Percentiles rank a stretch among this genome's conserved stretches.
Conservation (phyloP, 1,140 invertebrate species). For the Eueides isabella region DNA sequence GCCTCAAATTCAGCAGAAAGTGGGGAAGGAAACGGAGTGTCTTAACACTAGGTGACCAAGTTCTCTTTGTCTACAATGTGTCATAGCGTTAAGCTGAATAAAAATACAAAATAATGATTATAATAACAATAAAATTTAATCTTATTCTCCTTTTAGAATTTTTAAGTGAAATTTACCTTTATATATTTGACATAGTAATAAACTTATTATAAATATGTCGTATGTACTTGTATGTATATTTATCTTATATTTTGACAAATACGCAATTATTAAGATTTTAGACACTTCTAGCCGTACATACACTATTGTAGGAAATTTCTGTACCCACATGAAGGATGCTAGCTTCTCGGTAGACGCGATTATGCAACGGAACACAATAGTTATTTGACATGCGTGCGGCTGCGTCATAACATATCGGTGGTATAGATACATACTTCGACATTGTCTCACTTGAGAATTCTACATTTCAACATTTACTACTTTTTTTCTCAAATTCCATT, state of each 20-base stretch:
- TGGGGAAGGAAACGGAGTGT: too few species aligned
- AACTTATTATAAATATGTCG: background rate
- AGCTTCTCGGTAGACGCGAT: conserved; percentile 22
- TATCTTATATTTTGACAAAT: background rate
- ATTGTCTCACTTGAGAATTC: background rate
- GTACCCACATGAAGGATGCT: conserved; percentile 23
- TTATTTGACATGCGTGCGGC: conserved; percentile 15
- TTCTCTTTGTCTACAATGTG: too few species aligned
- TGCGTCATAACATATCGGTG: background rate
- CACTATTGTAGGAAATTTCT: conserved; percentile 23
- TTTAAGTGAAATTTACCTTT: background rate
- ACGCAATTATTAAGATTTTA: background rate
- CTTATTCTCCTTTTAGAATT: too few species aligned
- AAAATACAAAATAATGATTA: too few species aligned
- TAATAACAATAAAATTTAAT: too few species aligned
- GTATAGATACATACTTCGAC: background rate
- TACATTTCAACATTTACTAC: background rate
- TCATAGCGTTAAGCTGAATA: too few species aligned
- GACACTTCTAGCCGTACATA: conserved; percentile 7
- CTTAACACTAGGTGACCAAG: too few species aligned
- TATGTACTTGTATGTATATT: too few species aligned
- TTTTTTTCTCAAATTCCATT: too few species aligned
- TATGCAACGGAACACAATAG: conserved; percentile 27
- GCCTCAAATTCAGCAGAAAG: too few species aligned
- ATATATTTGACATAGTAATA: background rate